These are phyloP conservation scores for Alexandromys fortis DNA, from an alignment of 2,113 vertebrate species.

Conservation along the genomic window DNA sequence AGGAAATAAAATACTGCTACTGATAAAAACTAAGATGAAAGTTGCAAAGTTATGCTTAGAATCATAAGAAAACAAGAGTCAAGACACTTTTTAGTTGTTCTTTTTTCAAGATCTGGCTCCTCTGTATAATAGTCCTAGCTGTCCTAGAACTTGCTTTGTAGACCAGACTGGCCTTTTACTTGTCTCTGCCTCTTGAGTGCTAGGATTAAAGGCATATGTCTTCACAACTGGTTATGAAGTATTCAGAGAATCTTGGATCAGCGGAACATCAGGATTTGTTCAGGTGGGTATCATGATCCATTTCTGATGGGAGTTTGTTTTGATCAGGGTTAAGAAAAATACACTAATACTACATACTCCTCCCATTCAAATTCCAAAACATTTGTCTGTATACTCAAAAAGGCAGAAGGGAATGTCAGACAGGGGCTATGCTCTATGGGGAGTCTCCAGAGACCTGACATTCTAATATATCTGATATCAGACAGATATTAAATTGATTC, in stretches of 20 bases:
- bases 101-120: not conserved
- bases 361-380: not conserved
- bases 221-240: not conserved
- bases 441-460: not conserved
- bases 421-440: not conserved
- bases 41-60: not conserved
- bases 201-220: not conserved
- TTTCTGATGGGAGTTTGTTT: constrained; percentile 15
- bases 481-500: not conserved
- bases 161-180: not conserved
- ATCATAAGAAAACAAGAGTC: not conserved
- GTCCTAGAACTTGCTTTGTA: not conserved
- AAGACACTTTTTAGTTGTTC: not conserved
- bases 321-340: constrained; percentile 49
- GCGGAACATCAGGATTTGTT: not conserved
- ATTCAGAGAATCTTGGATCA: not conserved
- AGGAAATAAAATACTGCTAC: not conserved
- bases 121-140: not conserved
- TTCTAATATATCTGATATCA: not conserved
- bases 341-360: not conserved
- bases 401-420: not conserved
- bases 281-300: not conserved
- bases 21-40: constrained; percentile 4
- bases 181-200: not conserved
- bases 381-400: not conserved